Evolutionary conservation across 1,140 invertebrate species (phyloP).

Genomic region (Tetramorium alpestre): DNA sequence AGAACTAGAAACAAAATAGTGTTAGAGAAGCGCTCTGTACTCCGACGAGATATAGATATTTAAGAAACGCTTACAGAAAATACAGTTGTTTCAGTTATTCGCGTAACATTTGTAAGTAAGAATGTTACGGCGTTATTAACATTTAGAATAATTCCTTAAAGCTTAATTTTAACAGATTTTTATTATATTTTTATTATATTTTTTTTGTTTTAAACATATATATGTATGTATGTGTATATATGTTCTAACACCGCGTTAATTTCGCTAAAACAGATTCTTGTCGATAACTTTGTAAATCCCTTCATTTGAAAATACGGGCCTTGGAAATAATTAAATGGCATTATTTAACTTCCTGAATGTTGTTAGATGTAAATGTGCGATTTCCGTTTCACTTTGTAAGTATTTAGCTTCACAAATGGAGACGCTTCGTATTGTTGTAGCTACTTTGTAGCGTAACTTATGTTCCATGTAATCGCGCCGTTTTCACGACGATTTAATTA

Average conservation of each 20-base stretch:
- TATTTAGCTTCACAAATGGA: conserved; percentile 27
- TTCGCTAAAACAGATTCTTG: background rate
- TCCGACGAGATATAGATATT: background rate
- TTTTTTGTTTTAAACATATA: background rate
- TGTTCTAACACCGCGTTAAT: background rate
- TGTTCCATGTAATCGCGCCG: background rate
- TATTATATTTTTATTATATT: background rate
- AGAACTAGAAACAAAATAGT: background rate
- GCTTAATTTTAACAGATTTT: background rate
- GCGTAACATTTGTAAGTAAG: background rate
- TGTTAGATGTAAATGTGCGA: conserved; percentile 29
- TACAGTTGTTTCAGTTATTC: background rate
- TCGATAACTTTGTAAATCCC: background rate
- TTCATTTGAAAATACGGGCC: background rate
- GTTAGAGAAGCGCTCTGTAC: background rate
- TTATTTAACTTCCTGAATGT: background rate
- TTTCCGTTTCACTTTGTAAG: conserved; percentile 35
- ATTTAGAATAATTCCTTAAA: background rate
- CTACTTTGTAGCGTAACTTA: conserved; percentile 18
- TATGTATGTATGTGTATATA: too few species aligned
- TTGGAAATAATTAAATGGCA: conserved; percentile 4
- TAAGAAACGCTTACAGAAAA: background rate
- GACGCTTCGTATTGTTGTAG: conserved; percentile 11
- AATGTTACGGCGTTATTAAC: background rate
- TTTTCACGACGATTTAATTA: conserved; percentile 29